Conservation (phyloP, 2,113 vertebrate genomes). For the Psilopogon haemacephalus region DNA sequence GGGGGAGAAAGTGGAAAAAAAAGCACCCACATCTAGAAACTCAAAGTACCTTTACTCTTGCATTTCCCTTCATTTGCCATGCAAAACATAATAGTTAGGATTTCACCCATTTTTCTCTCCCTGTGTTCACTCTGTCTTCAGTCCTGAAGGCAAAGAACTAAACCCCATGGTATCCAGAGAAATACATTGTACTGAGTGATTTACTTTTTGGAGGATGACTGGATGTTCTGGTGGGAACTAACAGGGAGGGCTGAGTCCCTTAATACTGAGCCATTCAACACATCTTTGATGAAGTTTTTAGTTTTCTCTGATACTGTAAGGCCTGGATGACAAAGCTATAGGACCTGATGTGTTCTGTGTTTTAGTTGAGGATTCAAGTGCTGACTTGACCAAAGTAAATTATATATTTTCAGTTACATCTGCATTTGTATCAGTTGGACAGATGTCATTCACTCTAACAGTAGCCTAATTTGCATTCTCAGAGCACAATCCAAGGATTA, state of each 20-base stretch:
- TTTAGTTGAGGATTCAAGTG: background rate
- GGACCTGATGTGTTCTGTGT: background rate
- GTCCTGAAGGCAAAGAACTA: background rate
- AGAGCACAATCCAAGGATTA: background rate
- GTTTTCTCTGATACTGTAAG: background rate
- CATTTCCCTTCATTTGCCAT: background rate
- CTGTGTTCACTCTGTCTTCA: background rate
- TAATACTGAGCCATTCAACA: background rate
- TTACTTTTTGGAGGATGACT: background rate
- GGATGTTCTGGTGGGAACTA: background rate
- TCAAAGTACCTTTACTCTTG: background rate
- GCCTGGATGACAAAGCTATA: background rate
- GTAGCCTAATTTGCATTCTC: slow-evolving; percentile 17
- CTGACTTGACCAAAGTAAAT: background rate
- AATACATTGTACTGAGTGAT: background rate
- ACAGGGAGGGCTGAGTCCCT: background rate
- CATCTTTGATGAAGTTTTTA: background rate
- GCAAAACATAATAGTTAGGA: background rate
- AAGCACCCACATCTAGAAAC: background rate
- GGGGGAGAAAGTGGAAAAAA: background rate
- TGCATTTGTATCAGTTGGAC: background rate
- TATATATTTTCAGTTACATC: background rate
- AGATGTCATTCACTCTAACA: background rate
- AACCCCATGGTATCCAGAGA: background rate
- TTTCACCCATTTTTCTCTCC: background rate